Conservation (phyloP, 30 jellyfish, hydroid and myxozoan genomes). For the Aurelia sp. region DNA sequence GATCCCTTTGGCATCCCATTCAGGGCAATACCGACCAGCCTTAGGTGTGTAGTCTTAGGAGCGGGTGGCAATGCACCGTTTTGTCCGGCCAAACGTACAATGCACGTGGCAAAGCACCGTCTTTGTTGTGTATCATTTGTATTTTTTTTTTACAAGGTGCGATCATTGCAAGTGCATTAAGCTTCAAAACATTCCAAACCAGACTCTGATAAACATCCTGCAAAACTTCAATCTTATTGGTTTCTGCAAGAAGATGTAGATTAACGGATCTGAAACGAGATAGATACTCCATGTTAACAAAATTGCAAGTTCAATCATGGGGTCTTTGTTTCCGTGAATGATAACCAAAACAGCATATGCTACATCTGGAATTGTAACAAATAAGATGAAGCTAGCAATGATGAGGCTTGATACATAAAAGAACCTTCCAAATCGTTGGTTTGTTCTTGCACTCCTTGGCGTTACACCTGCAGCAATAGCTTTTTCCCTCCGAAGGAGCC, state of each 20-base stretch:
- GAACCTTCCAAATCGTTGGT: slow-evolving; percentile 6
- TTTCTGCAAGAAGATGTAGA: slow-evolving; percentile 47
- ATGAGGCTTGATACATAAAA: slow-evolving; percentile 42
- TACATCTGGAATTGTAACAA: slow-evolving; percentile 62
- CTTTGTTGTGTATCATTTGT: too few species aligned
- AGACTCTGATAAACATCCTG: too few species aligned
- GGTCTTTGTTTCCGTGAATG: slow-evolving; percentile 20
- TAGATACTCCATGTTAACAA: slow-evolving; percentile 47
- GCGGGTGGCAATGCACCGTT: too few species aligned
- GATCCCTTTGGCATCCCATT: too few species aligned
- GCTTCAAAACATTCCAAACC: too few species aligned
- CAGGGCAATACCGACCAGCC: too few species aligned
- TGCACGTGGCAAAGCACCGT: too few species aligned
- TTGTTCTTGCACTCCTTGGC: neutral
- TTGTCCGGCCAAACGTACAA: too few species aligned
- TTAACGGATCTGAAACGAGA: slow-evolving; percentile 51
- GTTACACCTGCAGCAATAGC: neutral
- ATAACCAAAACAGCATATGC: slow-evolving; percentile 33
- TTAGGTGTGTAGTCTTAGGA: too few species aligned
- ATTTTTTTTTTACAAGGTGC: too few species aligned
- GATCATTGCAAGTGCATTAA: too few species aligned
- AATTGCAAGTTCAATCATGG: slow-evolving; percentile 25
- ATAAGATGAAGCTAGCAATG: slow-evolving; percentile 48
- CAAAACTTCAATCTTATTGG: slow-evolving; percentile 7
- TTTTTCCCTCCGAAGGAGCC: neutral